Percentiles rank a stretch among this genome's conserved stretches.
Conservation (phyloP, 2,113 vertebrate species). For the Plectropomus leopardus region DNA sequence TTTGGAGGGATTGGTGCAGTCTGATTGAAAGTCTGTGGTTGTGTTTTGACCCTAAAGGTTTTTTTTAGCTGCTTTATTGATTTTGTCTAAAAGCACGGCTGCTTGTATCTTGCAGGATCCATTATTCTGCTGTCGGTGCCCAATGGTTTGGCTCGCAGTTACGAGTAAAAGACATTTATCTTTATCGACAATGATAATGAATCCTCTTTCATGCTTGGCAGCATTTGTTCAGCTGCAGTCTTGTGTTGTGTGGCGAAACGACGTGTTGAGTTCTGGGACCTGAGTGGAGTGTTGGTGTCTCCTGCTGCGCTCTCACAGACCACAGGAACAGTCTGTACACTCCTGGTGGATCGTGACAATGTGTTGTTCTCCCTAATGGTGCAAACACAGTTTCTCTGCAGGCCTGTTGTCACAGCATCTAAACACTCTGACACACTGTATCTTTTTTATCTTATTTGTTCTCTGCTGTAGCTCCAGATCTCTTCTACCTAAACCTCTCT, state of each 20-base stretch:
- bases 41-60: neutral
- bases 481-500: neutral
- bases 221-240: neutral
- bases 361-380: slow-evolving; percentile 13
- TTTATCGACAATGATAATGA: slow-evolving; percentile 49
- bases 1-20: slow-evolving; percentile 7
- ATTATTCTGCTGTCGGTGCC: slow-evolving; percentile 19
- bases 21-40: slow-evolving; percentile 36
- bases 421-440: neutral
- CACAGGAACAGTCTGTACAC: neutral
- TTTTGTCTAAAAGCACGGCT: slow-evolving; percentile 21
- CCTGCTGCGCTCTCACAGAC: neutral
- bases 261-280: slow-evolving; percentile 28
- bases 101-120: slow-evolving; percentile 32
- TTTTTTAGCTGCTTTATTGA: slow-evolving; percentile 57
- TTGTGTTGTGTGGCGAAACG: neutral
- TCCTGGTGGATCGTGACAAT: slow-evolving; percentile 4
- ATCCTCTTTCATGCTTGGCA: neutral
- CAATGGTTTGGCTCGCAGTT: slow-evolving; percentile 4
- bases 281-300: neutral
- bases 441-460: neutral
- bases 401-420: neutral
- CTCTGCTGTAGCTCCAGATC: neutral
- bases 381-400: slow-evolving; percentile 5
- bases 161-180: slow-evolving; percentile 47